Base-by-base conservation (phyloP, 2,888 invertebrate genomes). In the Tolmerus cingulatus region DNA sequence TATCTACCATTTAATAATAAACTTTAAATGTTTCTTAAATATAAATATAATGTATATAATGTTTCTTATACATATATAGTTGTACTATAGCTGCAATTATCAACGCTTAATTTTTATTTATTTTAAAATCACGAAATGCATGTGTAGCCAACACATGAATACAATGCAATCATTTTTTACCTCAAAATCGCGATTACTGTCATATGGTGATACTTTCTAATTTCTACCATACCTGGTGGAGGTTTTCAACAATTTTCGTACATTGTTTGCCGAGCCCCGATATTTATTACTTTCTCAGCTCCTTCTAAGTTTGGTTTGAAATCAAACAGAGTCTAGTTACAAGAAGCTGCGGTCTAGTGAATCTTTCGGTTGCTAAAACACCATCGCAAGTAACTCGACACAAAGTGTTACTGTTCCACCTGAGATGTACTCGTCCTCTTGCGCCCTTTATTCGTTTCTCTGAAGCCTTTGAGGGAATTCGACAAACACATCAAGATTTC, bases 401-500 rank as follows among this genome's bases (percentile, higher is more conserved):
- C 27, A 66, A 66, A 27, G 27, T 66, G 23, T 9, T 66, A 27
- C 66, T 66, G 9, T 66, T 27, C 23, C 27, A 66, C 66, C 27
- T 66, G 66, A 66, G 66, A 66, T 12, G 12, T 66, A 2, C 66
- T 9, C 66, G 27, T 14, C 12, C 7, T 12, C 12, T 5, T 3
- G 23, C 27, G 9, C 66, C 66, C 66, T 8, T 23, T 66, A 66
- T 9, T 23, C 9, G 66, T 66, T 27, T 66, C 8, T 8, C 0
- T 9, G 9, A 12, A 7, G 12, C 27, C 66, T 66, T 66, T 66
- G 27, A 66, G 66, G 23, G 27, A 66, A 66, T 66, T 76, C 37
- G n/a, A 76, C 76, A 76, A 76, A 76, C 76, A 76, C 37, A 76
- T 76, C 76, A 76, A 37, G 27, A 37, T n/a, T 76, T 76, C 76